Percentiles rank a stretch among this genome's conserved stretches.
These are phyloP conservation scores for Pedetes capensis DNA, from an alignment of 2,113 vertebrate genomes.

Conservation along the genomic window DNA sequence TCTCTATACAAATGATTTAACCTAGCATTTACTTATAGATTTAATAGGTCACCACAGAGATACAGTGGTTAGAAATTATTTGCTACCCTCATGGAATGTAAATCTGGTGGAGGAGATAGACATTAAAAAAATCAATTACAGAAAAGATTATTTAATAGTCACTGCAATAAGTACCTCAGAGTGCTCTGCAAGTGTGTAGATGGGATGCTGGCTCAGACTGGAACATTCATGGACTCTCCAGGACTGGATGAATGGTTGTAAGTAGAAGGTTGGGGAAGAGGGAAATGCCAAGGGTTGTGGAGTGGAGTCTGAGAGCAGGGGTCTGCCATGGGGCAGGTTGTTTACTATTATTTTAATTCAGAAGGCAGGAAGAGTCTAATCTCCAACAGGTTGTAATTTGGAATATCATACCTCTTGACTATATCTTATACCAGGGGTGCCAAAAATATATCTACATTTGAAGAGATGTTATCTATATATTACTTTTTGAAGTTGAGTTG, in stretches of 20 bases:
- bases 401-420: neutral
- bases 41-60: neutral
- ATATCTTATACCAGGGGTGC: too few relatives aligned
- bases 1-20: constrained; percentile 29
- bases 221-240: neutral
- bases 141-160: constrained; percentile 30
- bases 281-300: neutral
- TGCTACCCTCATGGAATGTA: neutral
- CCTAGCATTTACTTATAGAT: constrained; percentile 50
- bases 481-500: too few relatives aligned
- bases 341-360: neutral
- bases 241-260: rapidly evolving
- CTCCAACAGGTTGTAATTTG: neutral
- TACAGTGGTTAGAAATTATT: neutral
- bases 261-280: too few relatives aligned
- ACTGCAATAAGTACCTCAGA: neutral
- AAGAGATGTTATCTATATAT: too few relatives aligned
- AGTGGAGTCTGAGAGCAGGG: neutral
- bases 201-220: neutral
- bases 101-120: neutral
- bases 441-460: too few relatives aligned
- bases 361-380: neutral
- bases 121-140: neutral
- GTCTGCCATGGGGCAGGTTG: rapidly evolving
- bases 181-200: neutral